Base-by-base conservation (phyloP, 1,140 invertebrate genomes). In the Bombus affinis region DNA sequence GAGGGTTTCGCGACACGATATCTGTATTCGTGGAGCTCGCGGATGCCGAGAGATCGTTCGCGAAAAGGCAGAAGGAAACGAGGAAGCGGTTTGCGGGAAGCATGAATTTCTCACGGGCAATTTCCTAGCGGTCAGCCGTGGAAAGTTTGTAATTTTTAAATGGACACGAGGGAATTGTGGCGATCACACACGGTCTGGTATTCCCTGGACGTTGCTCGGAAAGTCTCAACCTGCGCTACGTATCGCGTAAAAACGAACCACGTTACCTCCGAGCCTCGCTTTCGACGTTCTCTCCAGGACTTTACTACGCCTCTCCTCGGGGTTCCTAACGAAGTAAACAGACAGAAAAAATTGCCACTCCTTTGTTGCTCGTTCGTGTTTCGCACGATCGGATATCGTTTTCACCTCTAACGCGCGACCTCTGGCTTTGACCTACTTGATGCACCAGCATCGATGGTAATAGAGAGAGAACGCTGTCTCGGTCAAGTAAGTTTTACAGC, bases 91-190 rank as follows among this genome's bases (percentile, higher is more conserved):
- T 74, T 42, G 35, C 47, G 44, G 44, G 0, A 47, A 47, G 44
- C 44, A 5, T 0, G 15, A 68, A 28, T 22, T 44, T 80, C 76
- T 81, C 59, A 53, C 42, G 37, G 28, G 53, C 53, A 18, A 32
- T 42, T 25, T 42, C 35, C 74, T 39, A 37, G 35, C 22, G 70
- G 62, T 37, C 59, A 44, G 6, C 37, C 37, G 32, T 75, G 32
- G 9, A 79, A 83, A 87, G 68, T 88, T 83, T 53, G 35, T 87
- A 87, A 88, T 88, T 88, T 88, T 88, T 88, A 88, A 66, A 25
- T 66, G 73, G 35, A 65, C 62, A 28, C 42, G 10, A 35, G 37
- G 42, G n/a, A 37, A 9, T 44, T 37, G 44, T 22, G 18, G 42
- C 32, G 37, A 44, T 66, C 68, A 18, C 66, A 72, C 70, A 76